phyloP scores from a whole-genome alignment of 2,888 invertebrate species.

The Aleiodes alternator region DNA sequence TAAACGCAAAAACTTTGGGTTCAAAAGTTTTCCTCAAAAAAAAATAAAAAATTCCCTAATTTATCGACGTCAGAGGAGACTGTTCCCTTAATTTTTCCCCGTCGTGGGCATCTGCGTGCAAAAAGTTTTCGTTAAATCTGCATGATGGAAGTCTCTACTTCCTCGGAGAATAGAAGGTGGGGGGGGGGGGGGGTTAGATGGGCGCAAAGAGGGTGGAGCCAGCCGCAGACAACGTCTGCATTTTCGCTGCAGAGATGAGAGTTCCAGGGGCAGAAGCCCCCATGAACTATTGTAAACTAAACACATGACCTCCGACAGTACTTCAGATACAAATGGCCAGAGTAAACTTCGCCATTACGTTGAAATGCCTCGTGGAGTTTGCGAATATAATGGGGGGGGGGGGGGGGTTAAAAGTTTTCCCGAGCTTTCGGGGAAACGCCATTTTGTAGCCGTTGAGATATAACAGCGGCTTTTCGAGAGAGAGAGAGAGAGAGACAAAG shows the following conservation, averaged over 20 bases:
- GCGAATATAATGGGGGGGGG: neutral
- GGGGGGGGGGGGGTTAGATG: too few species aligned
- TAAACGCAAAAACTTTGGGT: neutral
- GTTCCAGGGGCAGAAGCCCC: neutral
- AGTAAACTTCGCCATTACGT: slow-evolving; percentile 74
- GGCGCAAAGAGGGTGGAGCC: slow-evolving; percentile 35
- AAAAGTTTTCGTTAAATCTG: slow-evolving; percentile 48
- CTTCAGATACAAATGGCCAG: slow-evolving; percentile 72
- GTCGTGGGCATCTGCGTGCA: slow-evolving; percentile 64
- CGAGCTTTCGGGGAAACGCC: slow-evolving; percentile 17
- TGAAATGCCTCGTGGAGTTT: slow-evolving; percentile 9
- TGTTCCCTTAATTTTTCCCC: slow-evolving; percentile 44
- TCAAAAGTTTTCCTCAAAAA: too few species aligned
- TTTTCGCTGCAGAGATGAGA: slow-evolving; percentile 26
- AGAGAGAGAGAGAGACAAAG: too few species aligned
- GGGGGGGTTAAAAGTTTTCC: neutral
- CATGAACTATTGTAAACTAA: slow-evolving; percentile 3
- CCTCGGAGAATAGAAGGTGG: slow-evolving; percentile 3
- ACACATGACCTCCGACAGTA: slow-evolving; percentile 3
- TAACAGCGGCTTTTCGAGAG: slow-evolving; percentile 18
- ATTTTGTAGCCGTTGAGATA: slow-evolving; percentile 29
- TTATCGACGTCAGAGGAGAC: slow-evolving; percentile 64
- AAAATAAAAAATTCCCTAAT: slow-evolving; percentile 60
- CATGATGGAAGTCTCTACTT: slow-evolving; percentile 46
- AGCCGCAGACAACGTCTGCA: slow-evolving; percentile 45